Evolutionary conservation across 2,113 vertebrate species (phyloP).

Genomic region (Capra hircus): DNA sequence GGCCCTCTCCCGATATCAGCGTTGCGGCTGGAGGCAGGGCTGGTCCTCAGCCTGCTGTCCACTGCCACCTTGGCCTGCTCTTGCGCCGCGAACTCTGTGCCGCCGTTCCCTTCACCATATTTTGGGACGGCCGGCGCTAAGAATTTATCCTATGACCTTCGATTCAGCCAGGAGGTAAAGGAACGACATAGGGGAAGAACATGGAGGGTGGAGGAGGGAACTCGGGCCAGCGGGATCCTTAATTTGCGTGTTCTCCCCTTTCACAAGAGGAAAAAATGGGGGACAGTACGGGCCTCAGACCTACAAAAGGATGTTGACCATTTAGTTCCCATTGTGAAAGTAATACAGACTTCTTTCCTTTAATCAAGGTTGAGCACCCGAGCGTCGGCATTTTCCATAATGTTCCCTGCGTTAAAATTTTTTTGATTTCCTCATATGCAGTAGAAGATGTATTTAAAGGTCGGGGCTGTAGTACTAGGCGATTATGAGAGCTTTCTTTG

Average conservation of each 20-base stretch:
- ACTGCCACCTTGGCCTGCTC: neutral
- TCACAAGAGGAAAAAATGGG: neutral
- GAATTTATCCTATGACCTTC: neutral
- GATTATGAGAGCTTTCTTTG: neutral
- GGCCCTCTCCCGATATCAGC: neutral
- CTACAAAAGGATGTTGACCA: neutral
- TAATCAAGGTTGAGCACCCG: neutral
- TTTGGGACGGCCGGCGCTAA: neutral
- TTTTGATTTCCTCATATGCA: neutral
- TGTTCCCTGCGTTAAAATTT: neutral
- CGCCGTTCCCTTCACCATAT: neutral
- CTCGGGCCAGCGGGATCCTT: neutral
- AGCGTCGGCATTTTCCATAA: neutral
- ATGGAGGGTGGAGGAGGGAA: constrained; percentile 24
- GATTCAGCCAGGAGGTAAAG: constrained; percentile 54
- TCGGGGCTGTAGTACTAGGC: neutral
- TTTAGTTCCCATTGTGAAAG: neutral
- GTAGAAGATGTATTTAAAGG: constrained; percentile 2
- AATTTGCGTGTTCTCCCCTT: neutral
- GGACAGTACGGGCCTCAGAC: neutral
- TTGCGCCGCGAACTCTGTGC: neutral
- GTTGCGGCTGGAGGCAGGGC: neutral
- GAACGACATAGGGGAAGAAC: neutral
- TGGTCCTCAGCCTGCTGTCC: neutral
- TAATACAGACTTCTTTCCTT: neutral